Base-by-base conservation (phyloP, 2,113 vertebrate species). In the Xerus inauris region DNA sequence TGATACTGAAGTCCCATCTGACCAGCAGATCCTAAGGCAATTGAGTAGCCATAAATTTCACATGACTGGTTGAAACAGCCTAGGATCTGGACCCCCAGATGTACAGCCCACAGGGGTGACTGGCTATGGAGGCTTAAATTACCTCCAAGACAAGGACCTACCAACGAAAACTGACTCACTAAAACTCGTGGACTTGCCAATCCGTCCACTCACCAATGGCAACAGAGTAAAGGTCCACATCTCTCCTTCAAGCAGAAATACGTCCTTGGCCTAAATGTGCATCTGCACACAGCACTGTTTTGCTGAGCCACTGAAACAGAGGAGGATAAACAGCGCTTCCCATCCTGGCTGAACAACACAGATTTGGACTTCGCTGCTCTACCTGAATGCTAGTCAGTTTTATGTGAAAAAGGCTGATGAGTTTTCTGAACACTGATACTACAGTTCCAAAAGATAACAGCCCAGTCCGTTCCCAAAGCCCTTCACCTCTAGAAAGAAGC, bases 21-120 rank as follows among this genome's bases (percentile, higher is more conserved):
- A 91, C 81, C 20, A 95, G 93, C 95, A 89, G 82, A 94, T 93
- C 65, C 57, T 51, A 38, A 87, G 86, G 51, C 91, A 89, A 92
- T 24, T 28, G 65, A 97, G 7, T 3, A 67, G 86, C 83, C 30
- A 24, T 69, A 94, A 93, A 94, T 91, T 69, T 80, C 89, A 86
- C 32, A 3, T 32, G 86, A 82, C 76, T 69, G 28, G 30, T 24
- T 69, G 81, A 92, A 96, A 54, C 8, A 4, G 12, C 92, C 24
- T 1, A 0, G 92, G 89, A 0, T 0, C 95, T 67, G 45, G 35
- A 76, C 32, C 86, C 72, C 92, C 73, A 89, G 95, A 94, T 83
- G 91, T 69, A 51, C 3, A 67, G 73, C 82, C 62, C 81, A 20
- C 6, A 40, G 84, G 93, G 97, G 85, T 89, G 49, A n/a, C 87